Conservation (phyloP, 2,888 invertebrate species). For the Trissoscelio sp. region DNA sequence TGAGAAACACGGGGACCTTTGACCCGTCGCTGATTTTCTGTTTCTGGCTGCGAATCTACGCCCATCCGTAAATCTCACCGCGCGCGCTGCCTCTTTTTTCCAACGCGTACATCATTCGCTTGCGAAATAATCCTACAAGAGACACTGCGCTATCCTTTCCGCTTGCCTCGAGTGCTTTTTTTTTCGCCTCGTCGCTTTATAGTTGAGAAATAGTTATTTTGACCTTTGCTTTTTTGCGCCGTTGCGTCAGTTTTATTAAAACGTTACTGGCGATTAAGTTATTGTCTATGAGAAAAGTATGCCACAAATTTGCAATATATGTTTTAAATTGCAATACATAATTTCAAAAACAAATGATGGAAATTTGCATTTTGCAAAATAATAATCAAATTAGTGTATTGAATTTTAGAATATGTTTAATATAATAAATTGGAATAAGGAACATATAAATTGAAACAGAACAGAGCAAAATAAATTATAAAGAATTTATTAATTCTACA, state of each 20-base stretch:
- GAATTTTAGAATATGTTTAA: too few relatives aligned
- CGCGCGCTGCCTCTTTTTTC: constrained; percentile 53
- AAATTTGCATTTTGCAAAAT: not conserved
- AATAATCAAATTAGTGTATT: not conserved
- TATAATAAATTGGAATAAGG: too few relatives aligned
- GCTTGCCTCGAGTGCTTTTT: constrained; percentile 33
- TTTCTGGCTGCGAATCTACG: constrained; percentile 66
- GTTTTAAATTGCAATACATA: constrained; percentile 8
- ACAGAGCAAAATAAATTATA: too few relatives aligned
- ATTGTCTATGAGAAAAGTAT: constrained; percentile 17
- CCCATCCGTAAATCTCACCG: constrained; percentile 61
- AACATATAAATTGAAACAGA: too few relatives aligned
- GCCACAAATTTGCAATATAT: constrained; percentile 4
- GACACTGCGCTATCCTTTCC: constrained; percentile 51
- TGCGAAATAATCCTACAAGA: constrained; percentile 53
- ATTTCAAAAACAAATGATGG: too few relatives aligned
- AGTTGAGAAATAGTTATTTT: constrained; percentile 56
- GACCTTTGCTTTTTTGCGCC: constrained; percentile 56
- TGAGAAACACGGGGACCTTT: constrained; percentile 68
- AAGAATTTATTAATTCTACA: too few relatives aligned
- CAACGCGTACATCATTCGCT: constrained; percentile 51
- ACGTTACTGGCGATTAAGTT: constrained; percentile 22
- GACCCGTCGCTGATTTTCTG: constrained; percentile 67
- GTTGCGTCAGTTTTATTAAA: constrained; percentile 55
- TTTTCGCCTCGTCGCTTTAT: constrained; percentile 33